Evolutionary conservation across 2,797 vertebrate genomes (phyloP).

Genomic region (Crax fasciolata): DNA sequence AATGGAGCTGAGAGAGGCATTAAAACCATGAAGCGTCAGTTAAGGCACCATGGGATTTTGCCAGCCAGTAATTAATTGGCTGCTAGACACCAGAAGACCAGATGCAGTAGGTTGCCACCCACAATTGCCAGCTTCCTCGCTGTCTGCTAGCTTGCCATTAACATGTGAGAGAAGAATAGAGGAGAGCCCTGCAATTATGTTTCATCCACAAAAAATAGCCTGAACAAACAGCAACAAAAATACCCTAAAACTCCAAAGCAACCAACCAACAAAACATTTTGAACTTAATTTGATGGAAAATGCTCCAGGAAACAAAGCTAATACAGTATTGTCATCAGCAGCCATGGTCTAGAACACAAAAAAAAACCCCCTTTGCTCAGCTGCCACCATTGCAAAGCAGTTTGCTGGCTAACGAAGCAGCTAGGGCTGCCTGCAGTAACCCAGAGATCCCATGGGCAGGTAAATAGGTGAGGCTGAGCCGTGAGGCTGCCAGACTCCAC

Average conservation of each 20-base stretch:
- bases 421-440: neutral
- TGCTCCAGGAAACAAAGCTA: neutral
- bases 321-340: neutral
- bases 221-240: neutral
- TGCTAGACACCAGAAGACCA: neutral
- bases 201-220: neutral
- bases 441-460: neutral
- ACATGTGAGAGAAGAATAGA: neutral
- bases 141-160: neutral
- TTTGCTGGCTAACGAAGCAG: neutral
- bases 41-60: neutral
- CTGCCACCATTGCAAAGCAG: neutral
- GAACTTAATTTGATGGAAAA: neutral
- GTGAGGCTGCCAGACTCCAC: neutral
- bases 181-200: neutral
- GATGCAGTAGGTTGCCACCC: neutral
- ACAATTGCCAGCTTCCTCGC: neutral
- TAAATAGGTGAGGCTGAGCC: neutral
- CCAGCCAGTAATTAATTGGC: neutral
- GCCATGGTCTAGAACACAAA: neutral
- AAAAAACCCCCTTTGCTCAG: neutral
- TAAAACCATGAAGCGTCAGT: neutral
- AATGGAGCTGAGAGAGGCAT: neutral
- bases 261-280: rapidly evolving
- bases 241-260: neutral